Percentiles rank a stretch among this genome's conserved stretches.
Evolutionary conservation across 2,888 invertebrate species (phyloP).

Genomic region (Orchestes rusci): DNA sequence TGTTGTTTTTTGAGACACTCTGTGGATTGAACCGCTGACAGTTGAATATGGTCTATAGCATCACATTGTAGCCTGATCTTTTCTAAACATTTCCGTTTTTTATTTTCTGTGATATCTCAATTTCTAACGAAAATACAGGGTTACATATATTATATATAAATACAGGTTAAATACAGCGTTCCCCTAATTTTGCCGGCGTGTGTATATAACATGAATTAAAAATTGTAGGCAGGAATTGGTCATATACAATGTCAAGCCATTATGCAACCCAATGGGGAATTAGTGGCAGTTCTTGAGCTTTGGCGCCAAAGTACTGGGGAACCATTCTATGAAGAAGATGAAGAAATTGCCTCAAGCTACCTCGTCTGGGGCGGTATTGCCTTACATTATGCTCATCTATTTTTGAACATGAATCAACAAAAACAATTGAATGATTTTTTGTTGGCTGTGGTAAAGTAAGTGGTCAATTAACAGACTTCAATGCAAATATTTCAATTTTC

Average conservation of each 20-base stretch:
- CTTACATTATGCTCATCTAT: conserved; percentile 62
- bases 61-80: too few relatives aligned
- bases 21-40: too few relatives aligned
- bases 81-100: too few relatives aligned
- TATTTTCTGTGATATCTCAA: too few relatives aligned
- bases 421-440: conserved; percentile 69
- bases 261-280: conserved; percentile 54
- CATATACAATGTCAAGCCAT: conserved; percentile 57
- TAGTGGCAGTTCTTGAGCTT: conserved; percentile 62
- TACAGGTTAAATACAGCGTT: too few relatives aligned
- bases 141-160: too few relatives aligned
- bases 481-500: neutral
- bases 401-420: conserved; percentile 62
- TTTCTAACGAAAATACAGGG: too few relatives aligned
- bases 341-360: conserved; percentile 59
- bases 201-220: too few relatives aligned
- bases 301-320: conserved; percentile 49
- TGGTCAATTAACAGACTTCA: conserved; percentile 22
- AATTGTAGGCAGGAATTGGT: conserved; percentile 34
- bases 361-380: conserved; percentile 65
- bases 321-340: conserved; percentile 59
- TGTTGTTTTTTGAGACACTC: too few relatives aligned
- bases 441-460: conserved; percentile 73
- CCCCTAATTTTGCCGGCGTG: too few relatives aligned
- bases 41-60: too few relatives aligned